phyloP scores from a whole-genome alignment of 2,888 invertebrate species.

The Cyrtodaria siliqua region DNA sequence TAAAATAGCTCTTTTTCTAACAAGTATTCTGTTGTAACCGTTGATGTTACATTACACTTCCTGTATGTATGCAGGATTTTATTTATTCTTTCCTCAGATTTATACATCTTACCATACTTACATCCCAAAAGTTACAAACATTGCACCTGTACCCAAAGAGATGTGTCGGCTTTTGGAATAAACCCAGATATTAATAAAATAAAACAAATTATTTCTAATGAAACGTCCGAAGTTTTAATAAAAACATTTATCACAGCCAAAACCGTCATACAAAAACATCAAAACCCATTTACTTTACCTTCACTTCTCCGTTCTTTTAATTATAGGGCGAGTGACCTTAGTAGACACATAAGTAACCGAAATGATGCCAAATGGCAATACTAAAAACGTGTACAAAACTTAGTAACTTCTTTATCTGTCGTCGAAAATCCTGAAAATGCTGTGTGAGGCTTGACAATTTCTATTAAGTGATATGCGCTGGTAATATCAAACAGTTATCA shows the following conservation, averaged over 20 bases:
- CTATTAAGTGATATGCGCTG: slow-evolving; percentile 9
- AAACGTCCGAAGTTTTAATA: neutral
- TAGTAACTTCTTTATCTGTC: neutral
- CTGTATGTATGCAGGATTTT: too few species aligned
- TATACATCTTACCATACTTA: too few species aligned
- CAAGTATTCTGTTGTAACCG: too few species aligned
- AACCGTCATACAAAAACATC: slow-evolving; percentile 24
- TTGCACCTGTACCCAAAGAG: neutral
- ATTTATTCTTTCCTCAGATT: too few species aligned
- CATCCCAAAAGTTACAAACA: neutral
- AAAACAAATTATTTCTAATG: neutral
- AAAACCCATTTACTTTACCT: neutral
- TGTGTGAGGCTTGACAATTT: slow-evolving; percentile 9
- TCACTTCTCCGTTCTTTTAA: too few species aligned
- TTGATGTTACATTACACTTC: too few species aligned
- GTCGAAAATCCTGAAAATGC: slow-evolving; percentile 14
- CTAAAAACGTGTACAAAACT: slow-evolving; percentile 12
- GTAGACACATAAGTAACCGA: neutral
- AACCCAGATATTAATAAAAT: neutral
- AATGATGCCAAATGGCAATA: slow-evolving; percentile 1
- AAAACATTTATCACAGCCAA: neutral
- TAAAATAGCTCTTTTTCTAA: too few species aligned
- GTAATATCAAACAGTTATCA: slow-evolving; percentile 8
- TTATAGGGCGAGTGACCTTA: neutral
- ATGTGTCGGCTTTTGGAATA: neutral